Base-by-base conservation (phyloP, 2,888 invertebrate genomes). In the Eudemis profundana region DNA sequence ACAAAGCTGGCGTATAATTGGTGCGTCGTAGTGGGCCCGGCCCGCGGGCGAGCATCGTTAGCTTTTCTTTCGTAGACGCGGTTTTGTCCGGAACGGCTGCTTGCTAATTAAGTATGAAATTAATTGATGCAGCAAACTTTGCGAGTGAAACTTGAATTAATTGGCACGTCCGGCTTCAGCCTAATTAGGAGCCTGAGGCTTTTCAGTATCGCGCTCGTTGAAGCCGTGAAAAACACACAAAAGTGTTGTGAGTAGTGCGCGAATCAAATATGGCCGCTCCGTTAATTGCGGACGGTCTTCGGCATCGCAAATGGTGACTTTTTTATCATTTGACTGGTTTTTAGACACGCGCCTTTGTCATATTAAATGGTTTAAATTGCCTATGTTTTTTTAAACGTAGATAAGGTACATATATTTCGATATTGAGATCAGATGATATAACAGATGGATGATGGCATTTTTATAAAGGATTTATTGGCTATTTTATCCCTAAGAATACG, bases 61-160 rank as follows among this genome's bases (percentile, higher is more conserved):
- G 88, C 90, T 87, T 89, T 90, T 90, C 89, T 90, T 89, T 85
- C 83, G 79, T 80, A 82, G 84, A 79, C 83, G 86, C 83, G 86
- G 91, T 89, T 89, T 90, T 88, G 90, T 89, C 87, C 87, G 81
- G 78, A 71, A 75, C 72, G 73, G 72, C 71, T 77, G 82, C 86
- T 84, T 86, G 89, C 90, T 92, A 92, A 92, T 92, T 92, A 92
- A 91, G 90, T 92, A 91, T 91, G 91, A 92, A 92, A 92, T 92
- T 92, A 92, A 92, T 92, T 92, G 92, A 92, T 90, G 92, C 88
- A 85, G 91, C 88, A 89, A 92, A 92, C 89, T 92, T 92, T 90
- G 89, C 86, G 86, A 89, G 89, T 88, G 90, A 92, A 92, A 92
- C 92, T 91, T 91, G 91, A 92, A 90, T 92, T 92, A 92, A 92